Percentiles rank a stretch among this genome's conserved stretches.
Conservation (phyloP, 2,888 invertebrate genomes). For the Pyrrhia umbra region DNA sequence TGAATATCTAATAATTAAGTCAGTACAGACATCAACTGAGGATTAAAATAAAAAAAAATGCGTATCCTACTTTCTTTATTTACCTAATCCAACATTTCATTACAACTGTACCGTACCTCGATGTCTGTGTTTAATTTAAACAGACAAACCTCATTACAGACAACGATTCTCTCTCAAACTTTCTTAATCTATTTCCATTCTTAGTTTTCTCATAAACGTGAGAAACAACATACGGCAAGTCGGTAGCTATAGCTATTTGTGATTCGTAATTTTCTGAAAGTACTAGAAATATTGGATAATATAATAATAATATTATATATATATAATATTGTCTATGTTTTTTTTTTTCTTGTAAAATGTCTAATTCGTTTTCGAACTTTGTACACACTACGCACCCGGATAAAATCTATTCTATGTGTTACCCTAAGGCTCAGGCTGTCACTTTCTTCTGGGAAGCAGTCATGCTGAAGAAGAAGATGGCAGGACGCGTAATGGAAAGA, state of each 20-base stretch:
- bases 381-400: too few species aligned
- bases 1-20: too few species aligned
- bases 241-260: background rate
- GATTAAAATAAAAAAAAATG: background rate
- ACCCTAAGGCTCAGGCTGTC: too few species aligned
- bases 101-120: conserved; percentile 57
- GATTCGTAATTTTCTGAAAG: conserved; percentile 8
- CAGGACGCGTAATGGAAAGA: too few species aligned
- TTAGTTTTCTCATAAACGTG: conserved; percentile 82
- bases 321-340: too few species aligned
- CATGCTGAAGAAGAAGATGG: too few species aligned
- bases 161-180: conserved; percentile 75
- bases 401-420: too few species aligned
- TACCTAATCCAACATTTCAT: conserved; percentile 22
- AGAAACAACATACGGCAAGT: conserved; percentile 71
- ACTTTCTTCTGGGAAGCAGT: too few species aligned
- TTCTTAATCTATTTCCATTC: conserved; percentile 82
- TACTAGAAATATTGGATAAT: background rate
- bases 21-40: too few species aligned
- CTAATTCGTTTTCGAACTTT: too few species aligned
- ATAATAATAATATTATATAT: too few species aligned
- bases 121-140: conserved; percentile 78
- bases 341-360: too few species aligned
- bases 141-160: conserved; percentile 79
- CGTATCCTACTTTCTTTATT: background rate